A percentile compares a stretch with the other conserved stretches of the same genome.
These are phyloP conservation scores for Peromyscus eremicus DNA, from an alignment of 2,797 vertebrate genomes.

Conservation along the genomic window DNA sequence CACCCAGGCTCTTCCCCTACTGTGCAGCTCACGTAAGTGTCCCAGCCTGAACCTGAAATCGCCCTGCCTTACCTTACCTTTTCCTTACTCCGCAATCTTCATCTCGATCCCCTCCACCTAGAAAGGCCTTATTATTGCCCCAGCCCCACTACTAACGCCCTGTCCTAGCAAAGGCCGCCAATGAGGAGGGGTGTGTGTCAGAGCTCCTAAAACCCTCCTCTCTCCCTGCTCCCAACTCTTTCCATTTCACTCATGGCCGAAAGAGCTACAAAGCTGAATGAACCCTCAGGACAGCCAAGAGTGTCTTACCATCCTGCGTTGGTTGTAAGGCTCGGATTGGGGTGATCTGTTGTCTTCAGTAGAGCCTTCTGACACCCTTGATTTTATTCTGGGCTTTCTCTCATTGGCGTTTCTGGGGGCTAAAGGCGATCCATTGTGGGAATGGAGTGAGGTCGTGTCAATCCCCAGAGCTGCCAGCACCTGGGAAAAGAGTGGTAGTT, in stretches of 20 bases:
- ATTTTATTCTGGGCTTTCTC: slow-evolving; percentile 81
- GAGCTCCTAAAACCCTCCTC: background rate
- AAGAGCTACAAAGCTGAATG: background rate
- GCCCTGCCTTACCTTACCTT: background rate
- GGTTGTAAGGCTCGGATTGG: slow-evolving; percentile 70
- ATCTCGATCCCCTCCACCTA: background rate
- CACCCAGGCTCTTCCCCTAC: background rate
- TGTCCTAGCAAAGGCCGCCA: background rate
- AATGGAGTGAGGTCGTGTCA: slow-evolving; percentile 85
- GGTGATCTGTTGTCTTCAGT: slow-evolving; percentile 67
- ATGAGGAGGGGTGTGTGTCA: accelerated
- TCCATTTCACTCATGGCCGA: background rate
- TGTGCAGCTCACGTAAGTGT: background rate
- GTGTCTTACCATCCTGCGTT: slow-evolving; percentile 76
- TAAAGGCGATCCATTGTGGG: slow-evolving; percentile 81
- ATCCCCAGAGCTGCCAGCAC: slow-evolving; percentile 81
- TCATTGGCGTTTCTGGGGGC: slow-evolving; percentile 84
- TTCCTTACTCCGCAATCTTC: background rate
- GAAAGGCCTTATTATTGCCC: background rate
- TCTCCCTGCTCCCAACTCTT: background rate
- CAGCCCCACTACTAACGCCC: background rate
- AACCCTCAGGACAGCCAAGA: background rate
- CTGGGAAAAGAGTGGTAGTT: slow-evolving; percentile 74
- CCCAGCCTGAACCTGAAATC: background rate
- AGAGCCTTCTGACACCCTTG: slow-evolving; percentile 81